Evolutionary conservation across 2,113 vertebrate species (phyloP).

Genomic region (Forbesichthys papilliferus): DNA sequence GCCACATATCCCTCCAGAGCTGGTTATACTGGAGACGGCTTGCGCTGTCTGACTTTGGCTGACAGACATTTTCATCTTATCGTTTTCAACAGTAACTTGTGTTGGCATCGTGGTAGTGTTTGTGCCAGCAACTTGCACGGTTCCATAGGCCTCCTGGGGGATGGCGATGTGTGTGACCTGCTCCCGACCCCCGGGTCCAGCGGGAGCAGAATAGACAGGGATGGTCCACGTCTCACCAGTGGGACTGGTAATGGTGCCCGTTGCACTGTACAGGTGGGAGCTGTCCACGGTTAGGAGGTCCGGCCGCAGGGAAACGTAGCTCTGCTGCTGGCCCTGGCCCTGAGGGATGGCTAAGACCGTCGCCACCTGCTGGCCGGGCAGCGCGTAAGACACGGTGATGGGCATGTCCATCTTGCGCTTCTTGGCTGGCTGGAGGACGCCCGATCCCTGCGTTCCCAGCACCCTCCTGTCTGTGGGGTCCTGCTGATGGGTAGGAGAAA

Average conservation of each 20-base stretch:
- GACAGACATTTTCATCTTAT: conserved; percentile 67
- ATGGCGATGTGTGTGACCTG: conserved; percentile 96
- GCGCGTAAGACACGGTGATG: conserved; percentile 95
- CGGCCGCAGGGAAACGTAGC: conserved; percentile 94
- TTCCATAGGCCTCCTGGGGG: conserved; percentile 97
- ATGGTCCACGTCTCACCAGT: conserved; percentile 99
- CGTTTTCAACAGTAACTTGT: conserved; percentile 84
- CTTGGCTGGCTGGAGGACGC: conserved; percentile 98
- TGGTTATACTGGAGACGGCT: conserved; percentile 72
- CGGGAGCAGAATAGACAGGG: conserved; percentile 93
- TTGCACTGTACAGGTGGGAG: conserved; percentile 95
- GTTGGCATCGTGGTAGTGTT: conserved; percentile 69
- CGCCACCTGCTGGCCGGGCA: conserved; percentile 96
- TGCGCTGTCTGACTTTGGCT: conserved; percentile 69
- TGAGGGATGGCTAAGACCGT: conserved; percentile 97
- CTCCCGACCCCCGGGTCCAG: conserved; percentile 81
- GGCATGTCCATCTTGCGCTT: conserved; percentile 99
- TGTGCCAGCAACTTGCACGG: conserved; percentile 85
- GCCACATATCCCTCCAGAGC: conserved; percentile 75
- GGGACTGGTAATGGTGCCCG: conserved; percentile 97
- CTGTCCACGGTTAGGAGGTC: conserved; percentile 99
- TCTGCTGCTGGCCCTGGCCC: conserved; percentile 91
- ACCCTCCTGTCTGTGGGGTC: conserved; percentile 58
- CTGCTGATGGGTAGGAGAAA: conserved; percentile 87
- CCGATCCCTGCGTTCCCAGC: conserved; percentile 78